These are phyloP conservation scores for Larimichthys crocea DNA, from an alignment of 2,113 vertebrate genomes.

Conservation along the genomic window DNA sequence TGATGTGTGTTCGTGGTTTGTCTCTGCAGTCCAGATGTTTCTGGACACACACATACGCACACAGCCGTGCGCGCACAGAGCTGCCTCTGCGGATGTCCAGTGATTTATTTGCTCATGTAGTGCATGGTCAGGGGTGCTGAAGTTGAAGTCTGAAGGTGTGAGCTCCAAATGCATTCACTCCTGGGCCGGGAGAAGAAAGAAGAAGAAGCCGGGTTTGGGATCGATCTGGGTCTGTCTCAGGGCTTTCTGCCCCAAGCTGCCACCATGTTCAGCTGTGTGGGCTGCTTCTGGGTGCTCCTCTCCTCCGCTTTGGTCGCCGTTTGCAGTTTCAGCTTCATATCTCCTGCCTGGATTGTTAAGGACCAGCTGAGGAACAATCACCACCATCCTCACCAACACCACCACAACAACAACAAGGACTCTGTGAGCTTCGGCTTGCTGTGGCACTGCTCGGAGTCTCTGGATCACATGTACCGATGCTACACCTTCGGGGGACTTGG, in stretches of 20 bases:
- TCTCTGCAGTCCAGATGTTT: slow-evolving; percentile 55
- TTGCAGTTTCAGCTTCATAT: slow-evolving; percentile 90
- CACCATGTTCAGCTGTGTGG: slow-evolving; percentile 91
- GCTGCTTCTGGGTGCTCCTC: slow-evolving; percentile 91
- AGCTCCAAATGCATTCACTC: slow-evolving; percentile 87
- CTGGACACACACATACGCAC: slow-evolving; percentile 2
- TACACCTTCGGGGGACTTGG: slow-evolving; percentile 88
- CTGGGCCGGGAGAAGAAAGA: slow-evolving; percentile 85
- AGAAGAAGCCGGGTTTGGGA: slow-evolving; percentile 81
- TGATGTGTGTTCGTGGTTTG: slow-evolving; percentile 12
- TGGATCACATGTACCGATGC: slow-evolving; percentile 85
- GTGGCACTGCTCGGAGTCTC: slow-evolving; percentile 89
- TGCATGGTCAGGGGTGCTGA: slow-evolving; percentile 44
- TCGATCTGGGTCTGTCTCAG: slow-evolving; percentile 77
- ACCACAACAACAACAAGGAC: slow-evolving; percentile 74
- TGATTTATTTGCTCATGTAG: slow-evolving; percentile 53
- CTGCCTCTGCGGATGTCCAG: slow-evolving; percentile 23
- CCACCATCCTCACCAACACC: slow-evolving; percentile 30
- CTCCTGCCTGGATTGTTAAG: slow-evolving; percentile 90
- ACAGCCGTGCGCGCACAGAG: neutral
- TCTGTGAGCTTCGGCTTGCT: slow-evolving; percentile 90
- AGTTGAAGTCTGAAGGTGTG: slow-evolving; percentile 69
- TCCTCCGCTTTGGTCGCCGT: slow-evolving; percentile 88
- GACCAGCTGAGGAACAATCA: slow-evolving; percentile 78
- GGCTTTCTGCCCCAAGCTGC: slow-evolving; percentile 81